Conservation (phyloP, 2,888 invertebrate species). For the Muschampia plurimacula region DNA sequence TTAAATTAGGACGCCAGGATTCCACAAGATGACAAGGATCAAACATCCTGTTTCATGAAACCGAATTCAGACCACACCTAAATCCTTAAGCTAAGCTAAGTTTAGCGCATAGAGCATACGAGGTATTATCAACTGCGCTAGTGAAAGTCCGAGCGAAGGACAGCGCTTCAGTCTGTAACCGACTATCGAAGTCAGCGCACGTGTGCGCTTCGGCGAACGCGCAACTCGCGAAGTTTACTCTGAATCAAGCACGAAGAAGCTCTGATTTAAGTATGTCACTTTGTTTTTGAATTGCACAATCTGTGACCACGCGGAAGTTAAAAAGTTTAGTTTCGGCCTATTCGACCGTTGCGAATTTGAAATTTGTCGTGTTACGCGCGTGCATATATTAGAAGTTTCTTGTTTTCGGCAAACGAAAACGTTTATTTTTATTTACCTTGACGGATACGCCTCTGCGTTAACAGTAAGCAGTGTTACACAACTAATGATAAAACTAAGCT, state of each 20-base stretch:
- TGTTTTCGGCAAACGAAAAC: constrained; percentile 38
- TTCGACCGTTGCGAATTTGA: constrained; percentile 56
- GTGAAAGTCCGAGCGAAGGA: constrained; percentile 78
- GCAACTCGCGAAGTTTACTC: constrained; percentile 48
- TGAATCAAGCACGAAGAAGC: constrained; percentile 50
- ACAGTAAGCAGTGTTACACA: constrained; percentile 33
- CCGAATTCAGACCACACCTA: constrained; percentile 45
- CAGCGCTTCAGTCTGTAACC: constrained; percentile 51
- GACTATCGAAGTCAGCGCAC: constrained; percentile 18
- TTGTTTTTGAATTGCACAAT: constrained; percentile 41
- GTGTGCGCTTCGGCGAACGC: constrained; percentile 29
- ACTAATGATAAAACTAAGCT: constrained; percentile 12
- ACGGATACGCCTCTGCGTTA: constrained; percentile 33
- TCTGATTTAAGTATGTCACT: constrained; percentile 77
- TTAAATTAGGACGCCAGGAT: neutral
- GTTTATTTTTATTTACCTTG: constrained; percentile 41
- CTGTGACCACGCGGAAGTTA: constrained; percentile 24
- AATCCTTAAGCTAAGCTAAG: constrained; percentile 41
- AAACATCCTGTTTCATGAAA: constrained; percentile 39
- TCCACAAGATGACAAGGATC: constrained; percentile 2
- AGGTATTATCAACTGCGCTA: constrained; percentile 61
- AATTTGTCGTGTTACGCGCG: constrained; percentile 50
- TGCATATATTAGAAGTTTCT: constrained; percentile 46
- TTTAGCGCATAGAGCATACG: constrained; percentile 31
- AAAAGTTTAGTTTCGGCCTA: neutral